A percentile compares a stretch with the other conserved stretches of the same genome.
phyloP scores from a whole-genome alignment of 1,140 invertebrate genomes.

The Magallana angulata region DNA sequence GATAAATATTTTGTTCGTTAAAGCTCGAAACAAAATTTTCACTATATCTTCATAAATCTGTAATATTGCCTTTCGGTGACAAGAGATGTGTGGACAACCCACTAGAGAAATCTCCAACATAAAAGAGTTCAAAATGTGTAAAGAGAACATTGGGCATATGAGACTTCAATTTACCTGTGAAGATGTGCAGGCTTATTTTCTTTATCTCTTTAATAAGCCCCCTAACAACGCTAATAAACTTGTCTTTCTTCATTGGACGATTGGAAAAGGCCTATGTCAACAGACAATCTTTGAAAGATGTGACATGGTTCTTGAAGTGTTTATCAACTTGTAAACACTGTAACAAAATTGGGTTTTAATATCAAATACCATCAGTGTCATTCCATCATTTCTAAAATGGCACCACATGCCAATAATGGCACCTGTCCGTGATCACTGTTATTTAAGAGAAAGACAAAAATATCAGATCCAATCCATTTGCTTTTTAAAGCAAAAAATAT shows the following conservation, averaged over 20 bases:
- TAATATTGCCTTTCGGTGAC: neutral
- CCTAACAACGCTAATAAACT: conserved; percentile 31
- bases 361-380: conserved; percentile 17
- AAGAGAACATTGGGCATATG: neutral
- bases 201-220: conserved; percentile 30
- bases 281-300: neutral
- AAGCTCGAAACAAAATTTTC: neutral
- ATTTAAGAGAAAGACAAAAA: too few species aligned
- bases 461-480: too few species aligned
- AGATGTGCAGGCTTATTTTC: conserved; percentile 8
- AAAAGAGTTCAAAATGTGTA: conserved; percentile 16
- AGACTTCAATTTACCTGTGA: neutral
- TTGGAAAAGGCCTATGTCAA: neutral
- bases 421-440: too few species aligned
- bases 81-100: neutral
- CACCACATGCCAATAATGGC: neutral
- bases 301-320: neutral
- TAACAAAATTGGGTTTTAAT: conserved; percentile 18
- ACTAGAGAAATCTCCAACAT: neutral
- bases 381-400: conserved; percentile 1
- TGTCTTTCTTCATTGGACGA: conserved; percentile 5
- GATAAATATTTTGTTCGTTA: neutral
- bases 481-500: neutral
- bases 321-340: conserved; percentile 25
- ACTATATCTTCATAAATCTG: neutral